Conservation (phyloP, 92 coral and sea anemone species). For the Chrysogorgia sp. region DNA sequence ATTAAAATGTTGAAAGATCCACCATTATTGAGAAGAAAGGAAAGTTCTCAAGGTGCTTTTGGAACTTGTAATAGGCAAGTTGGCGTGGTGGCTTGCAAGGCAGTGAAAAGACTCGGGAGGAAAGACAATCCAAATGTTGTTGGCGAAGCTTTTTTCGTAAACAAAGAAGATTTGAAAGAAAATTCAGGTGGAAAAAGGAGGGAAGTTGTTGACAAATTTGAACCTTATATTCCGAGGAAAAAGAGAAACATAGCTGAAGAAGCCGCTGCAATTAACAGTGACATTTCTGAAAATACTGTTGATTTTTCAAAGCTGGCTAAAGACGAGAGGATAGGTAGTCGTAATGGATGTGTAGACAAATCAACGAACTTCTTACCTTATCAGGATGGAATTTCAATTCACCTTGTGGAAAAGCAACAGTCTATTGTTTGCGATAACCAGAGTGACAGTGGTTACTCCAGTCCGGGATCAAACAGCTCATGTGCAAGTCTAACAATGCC, state of each 20-base stretch:
- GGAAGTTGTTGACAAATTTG: slow-evolving; percentile 56
- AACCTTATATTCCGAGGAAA: slow-evolving; percentile 85
- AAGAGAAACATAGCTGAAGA: slow-evolving; percentile 32
- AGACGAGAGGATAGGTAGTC: background rate
- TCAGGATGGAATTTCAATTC: slow-evolving; percentile 41
- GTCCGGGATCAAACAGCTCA: slow-evolving; percentile 90
- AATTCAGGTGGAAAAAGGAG: slow-evolving; percentile 12
- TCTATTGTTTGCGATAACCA: slow-evolving; percentile 47
- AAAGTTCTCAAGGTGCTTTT: no score
- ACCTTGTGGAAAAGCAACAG: slow-evolving; percentile 48
- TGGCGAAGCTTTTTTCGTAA: background rate
- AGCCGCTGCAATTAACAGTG: background rate
- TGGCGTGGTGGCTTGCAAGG: background rate
- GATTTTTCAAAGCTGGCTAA: background rate
- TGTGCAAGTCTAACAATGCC: slow-evolving; percentile 60
- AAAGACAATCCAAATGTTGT: background rate
- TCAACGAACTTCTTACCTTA: slow-evolving; percentile 54
- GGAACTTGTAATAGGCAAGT: no score
- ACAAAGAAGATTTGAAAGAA: background rate
- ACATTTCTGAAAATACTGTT: background rate
- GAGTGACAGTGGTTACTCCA: slow-evolving; percentile 96
- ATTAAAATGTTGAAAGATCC: background rate
- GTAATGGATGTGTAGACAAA: background rate
- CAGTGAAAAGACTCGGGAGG: background rate
- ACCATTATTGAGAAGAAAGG: background rate